These are phyloP conservation scores for Steinernema khuongi DNA, from an alignment of 1,140 invertebrate species.

Conservation along the genomic window DNA sequence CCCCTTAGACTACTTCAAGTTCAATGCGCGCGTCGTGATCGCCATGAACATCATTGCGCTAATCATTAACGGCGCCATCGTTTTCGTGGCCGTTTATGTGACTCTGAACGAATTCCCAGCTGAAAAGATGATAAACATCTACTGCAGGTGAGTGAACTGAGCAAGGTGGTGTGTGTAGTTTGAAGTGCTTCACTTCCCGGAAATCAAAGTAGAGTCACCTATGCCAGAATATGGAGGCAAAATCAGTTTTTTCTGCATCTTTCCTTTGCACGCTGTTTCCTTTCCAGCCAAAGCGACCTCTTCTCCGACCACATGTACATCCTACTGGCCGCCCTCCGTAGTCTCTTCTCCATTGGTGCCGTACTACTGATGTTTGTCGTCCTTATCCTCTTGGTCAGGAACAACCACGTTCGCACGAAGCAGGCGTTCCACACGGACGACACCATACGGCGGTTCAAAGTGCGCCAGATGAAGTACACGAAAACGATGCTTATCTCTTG, in stretches of 20 bases:
- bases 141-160: background rate
- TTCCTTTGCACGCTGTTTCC: too few relatives aligned
- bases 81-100: too few relatives aligned
- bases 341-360: background rate
- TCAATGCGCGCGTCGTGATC: background rate
- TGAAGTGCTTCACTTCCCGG: background rate
- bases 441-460: too few relatives aligned
- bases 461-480: too few relatives aligned
- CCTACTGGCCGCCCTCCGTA: background rate
- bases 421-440: too few relatives aligned
- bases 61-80: background rate
- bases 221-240: too few relatives aligned
- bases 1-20: too few relatives aligned
- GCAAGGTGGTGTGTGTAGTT: background rate
- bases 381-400: background rate
- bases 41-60: background rate
- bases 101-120: background rate
- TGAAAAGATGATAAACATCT: background rate
- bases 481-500: too few relatives aligned
- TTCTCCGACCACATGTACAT: background rate
- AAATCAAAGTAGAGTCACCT: too few relatives aligned
- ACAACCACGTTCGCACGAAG: background rate
- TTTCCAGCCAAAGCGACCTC: background rate
- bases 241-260: too few relatives aligned
- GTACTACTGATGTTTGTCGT: background rate